A percentile compares a stretch with the other conserved stretches of the same genome.
Evolutionary conservation across 2,113 vertebrate genomes (phyloP).

Genomic region (Scophthalmus maximus): DNA sequence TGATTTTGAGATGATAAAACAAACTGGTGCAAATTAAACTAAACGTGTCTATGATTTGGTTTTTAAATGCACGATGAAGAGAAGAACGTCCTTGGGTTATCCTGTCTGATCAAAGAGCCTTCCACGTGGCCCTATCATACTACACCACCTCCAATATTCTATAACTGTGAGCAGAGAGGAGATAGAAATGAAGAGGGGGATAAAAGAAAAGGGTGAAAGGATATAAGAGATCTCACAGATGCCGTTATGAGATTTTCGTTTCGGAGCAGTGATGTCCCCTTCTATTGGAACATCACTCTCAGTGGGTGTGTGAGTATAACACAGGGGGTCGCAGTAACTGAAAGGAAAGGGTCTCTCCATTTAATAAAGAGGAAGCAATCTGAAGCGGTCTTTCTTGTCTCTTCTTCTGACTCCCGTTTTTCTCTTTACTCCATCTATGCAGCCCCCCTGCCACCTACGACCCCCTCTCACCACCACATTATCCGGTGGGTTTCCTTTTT

Average conservation of each 20-base stretch:
- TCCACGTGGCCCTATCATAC: slow-evolving; percentile 41
- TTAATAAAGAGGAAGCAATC: slow-evolving; percentile 64
- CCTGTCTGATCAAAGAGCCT: slow-evolving; percentile 48
- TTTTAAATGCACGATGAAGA: slow-evolving; percentile 25
- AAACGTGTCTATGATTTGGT: slow-evolving; percentile 7
- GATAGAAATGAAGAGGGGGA: slow-evolving; percentile 17
- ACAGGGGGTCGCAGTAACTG: slow-evolving; percentile 56
- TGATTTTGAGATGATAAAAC: slow-evolving; percentile 3
- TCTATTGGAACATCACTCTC: slow-evolving; percentile 57
- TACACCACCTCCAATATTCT: slow-evolving; percentile 55
- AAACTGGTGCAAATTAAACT: slow-evolving; percentile 30
- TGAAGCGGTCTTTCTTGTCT: slow-evolving; percentile 41
- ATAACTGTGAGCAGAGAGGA: slow-evolving; percentile 44
- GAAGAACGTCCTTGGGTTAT: slow-evolving; percentile 10
- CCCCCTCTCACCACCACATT: slow-evolving; percentile 13
- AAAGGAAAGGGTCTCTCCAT: slow-evolving; percentile 57
- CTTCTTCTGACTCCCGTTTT: slow-evolving; percentile 45
- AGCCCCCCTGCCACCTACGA: background rate
- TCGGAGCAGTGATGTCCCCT: slow-evolving; percentile 41
- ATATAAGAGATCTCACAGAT: slow-evolving; percentile 63
- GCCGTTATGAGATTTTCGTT: slow-evolving; percentile 65
- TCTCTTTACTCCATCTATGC: slow-evolving; percentile 16
- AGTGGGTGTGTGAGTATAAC: slow-evolving; percentile 37
- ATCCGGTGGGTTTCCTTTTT: slow-evolving; percentile 39
- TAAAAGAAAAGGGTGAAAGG: slow-evolving; percentile 34